A percentile compares a stretch with the other conserved stretches of the same genome.
These are phyloP conservation scores for Otocyon megalotis DNA, from an alignment of 2,113 vertebrate genomes.

Conservation along the genomic window DNA sequence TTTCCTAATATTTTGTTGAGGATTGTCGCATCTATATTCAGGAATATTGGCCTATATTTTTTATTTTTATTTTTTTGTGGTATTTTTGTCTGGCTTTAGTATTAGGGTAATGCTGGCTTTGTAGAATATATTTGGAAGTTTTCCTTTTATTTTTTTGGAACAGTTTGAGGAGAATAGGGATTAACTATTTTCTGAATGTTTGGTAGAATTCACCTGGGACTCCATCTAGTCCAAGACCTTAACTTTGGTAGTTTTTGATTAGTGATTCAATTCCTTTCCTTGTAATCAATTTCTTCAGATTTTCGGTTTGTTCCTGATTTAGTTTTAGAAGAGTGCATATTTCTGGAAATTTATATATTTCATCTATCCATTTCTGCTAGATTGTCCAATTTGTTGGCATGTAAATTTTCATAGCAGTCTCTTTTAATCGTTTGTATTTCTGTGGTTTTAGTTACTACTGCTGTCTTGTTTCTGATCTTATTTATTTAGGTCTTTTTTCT, in stretches of 20 bases:
- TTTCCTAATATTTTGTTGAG: background rate
- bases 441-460: background rate
- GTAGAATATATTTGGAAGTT: background rate
- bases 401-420: background rate
- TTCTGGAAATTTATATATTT: background rate
- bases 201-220: background rate
- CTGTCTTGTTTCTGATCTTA: background rate
- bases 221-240: background rate
- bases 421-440: background rate
- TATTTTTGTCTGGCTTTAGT: background rate
- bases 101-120: background rate
- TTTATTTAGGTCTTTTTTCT: background rate
- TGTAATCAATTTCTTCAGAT: background rate
- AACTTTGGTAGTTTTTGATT: background rate
- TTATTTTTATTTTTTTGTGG: background rate
- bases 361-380: background rate
- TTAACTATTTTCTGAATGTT: background rate
- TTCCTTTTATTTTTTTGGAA: background rate
- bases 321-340: background rate
- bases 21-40: background rate
- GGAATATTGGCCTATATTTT: background rate
- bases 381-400: background rate
- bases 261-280: background rate
- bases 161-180: background rate
- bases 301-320: background rate